phyloP scores from a whole-genome alignment of 2,113 vertebrate species.

The Amphiprion percula region DNA sequence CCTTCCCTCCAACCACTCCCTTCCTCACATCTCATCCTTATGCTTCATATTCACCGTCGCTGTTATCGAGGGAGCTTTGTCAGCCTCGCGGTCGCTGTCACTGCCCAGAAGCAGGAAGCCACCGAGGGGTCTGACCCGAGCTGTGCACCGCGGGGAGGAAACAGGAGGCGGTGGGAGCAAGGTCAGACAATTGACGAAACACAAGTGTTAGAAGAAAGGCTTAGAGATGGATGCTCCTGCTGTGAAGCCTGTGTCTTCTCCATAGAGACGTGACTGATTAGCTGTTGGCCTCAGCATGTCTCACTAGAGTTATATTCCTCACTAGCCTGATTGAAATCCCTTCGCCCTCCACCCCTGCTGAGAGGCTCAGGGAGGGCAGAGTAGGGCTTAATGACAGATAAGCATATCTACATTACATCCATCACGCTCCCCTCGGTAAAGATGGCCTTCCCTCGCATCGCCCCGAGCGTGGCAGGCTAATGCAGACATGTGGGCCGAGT shows the following conservation, averaged over 20 bases:
- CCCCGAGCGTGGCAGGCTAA: constrained; percentile 40
- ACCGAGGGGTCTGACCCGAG: neutral
- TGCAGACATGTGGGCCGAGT: constrained; percentile 47
- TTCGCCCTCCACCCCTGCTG: constrained; percentile 21
- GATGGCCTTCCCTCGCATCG: constrained; percentile 52
- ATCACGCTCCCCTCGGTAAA: constrained; percentile 52
- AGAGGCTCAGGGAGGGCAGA: constrained; percentile 54
- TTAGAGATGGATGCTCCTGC: constrained; percentile 45
- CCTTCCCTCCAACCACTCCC: constrained; percentile 38
- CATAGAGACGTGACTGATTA: constrained; percentile 65
- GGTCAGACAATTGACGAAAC: constrained; percentile 32
- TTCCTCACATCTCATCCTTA: constrained; percentile 55
- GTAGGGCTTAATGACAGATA: constrained; percentile 68
- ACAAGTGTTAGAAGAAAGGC: neutral
- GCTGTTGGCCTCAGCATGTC: constrained; percentile 54
- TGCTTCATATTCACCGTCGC: constrained; percentile 50
- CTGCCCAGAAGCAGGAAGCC: neutral
- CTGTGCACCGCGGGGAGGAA: neutral
- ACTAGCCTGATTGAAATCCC: constrained; percentile 63
- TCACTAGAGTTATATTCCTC: constrained; percentile 50
- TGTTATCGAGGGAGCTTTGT: constrained; percentile 52
- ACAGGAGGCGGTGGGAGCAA: constrained; percentile 26
- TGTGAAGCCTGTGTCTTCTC: constrained; percentile 53
- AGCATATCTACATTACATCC: constrained; percentile 68
- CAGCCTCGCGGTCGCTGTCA: constrained; percentile 19